Evolutionary conservation across 2,888 invertebrate species (phyloP).

Genomic region (Entomobrya multifasciata): DNA sequence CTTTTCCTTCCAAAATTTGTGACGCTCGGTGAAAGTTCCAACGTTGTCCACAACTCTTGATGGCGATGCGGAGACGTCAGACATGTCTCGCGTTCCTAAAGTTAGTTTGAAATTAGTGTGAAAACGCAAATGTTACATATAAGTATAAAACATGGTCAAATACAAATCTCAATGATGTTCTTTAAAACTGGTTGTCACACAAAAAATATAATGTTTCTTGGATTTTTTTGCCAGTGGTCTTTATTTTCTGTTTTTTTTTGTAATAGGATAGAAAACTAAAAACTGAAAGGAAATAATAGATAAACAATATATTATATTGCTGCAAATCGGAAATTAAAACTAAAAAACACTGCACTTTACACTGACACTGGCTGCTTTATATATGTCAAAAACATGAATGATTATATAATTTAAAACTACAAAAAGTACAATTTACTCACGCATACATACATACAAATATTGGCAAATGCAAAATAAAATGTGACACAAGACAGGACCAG

Average conservation of each 20-base stretch:
- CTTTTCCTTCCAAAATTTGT: constrained; percentile 79
- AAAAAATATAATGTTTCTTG: constrained; percentile 10
- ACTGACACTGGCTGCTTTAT: constrained; percentile 15
- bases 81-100: constrained; percentile 66
- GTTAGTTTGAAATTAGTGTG: constrained; percentile 63
- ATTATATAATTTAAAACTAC: not conserved
- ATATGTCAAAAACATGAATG: not conserved
- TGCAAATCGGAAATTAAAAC: constrained; percentile 13
- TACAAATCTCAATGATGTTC: not conserved
- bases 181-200: not conserved
- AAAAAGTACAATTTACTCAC: not conserved
- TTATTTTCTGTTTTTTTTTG: constrained; percentile 25
- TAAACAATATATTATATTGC: constrained; percentile 3
- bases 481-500: constrained; percentile 46
- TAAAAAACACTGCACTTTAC: constrained; percentile 33
- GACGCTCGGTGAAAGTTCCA: constrained; percentile 78
- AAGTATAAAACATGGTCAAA: not conserved
- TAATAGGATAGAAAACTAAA: constrained; percentile 22
- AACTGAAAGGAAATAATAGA: not conserved
- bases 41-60: constrained; percentile 79
- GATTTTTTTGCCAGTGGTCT: constrained; percentile 21
- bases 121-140: constrained; percentile 50
- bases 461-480: not conserved
- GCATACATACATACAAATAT: constrained; percentile 31
- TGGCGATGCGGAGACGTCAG: constrained; percentile 78